phyloP scores from a whole-genome alignment of 2,113 vertebrate genomes.

The Coryphaenoides rupestris region DNA sequence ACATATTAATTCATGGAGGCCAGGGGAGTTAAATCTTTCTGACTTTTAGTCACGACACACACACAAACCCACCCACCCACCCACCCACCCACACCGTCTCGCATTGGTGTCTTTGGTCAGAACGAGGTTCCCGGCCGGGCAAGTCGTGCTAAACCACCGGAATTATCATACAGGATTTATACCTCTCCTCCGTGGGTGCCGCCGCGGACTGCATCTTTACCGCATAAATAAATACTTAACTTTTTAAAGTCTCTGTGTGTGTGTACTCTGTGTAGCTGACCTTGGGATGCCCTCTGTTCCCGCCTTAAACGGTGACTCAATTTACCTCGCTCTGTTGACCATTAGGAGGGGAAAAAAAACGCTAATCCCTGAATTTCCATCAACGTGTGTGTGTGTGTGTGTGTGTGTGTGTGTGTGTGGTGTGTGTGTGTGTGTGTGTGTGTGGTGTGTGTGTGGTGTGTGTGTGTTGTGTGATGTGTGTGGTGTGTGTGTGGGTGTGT shows the following conservation, averaged over 20 bases:
- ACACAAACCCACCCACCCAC: neutral
- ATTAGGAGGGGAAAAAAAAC: constrained; percentile 16
- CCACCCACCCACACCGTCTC: neutral
- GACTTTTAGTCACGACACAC: constrained; percentile 33
- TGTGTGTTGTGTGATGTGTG: no score
- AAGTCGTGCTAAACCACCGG: neutral
- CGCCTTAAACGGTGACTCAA: neutral
- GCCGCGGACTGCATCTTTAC: neutral
- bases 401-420: no score
- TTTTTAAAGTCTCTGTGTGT: neutral
- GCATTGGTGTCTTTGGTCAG: constrained; percentile 23
- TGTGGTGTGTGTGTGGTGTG: neutral
- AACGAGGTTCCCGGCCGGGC: constrained; percentile 16
- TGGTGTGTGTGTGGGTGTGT: neutral
- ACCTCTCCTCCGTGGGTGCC: neutral
- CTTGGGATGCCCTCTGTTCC: neutral
- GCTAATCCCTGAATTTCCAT: constrained; percentile 44
- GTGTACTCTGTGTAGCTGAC: no score
- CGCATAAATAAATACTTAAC: neutral
- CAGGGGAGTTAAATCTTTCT: constrained; percentile 43
- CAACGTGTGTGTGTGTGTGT: neutral
- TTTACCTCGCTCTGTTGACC: constrained; percentile 13
- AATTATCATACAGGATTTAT: neutral
- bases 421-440: neutral
- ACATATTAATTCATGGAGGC: constrained; percentile 52